phyloP scores from a whole-genome alignment of 2,797 vertebrate species.

The Aselliscus stoliczkanus region DNA sequence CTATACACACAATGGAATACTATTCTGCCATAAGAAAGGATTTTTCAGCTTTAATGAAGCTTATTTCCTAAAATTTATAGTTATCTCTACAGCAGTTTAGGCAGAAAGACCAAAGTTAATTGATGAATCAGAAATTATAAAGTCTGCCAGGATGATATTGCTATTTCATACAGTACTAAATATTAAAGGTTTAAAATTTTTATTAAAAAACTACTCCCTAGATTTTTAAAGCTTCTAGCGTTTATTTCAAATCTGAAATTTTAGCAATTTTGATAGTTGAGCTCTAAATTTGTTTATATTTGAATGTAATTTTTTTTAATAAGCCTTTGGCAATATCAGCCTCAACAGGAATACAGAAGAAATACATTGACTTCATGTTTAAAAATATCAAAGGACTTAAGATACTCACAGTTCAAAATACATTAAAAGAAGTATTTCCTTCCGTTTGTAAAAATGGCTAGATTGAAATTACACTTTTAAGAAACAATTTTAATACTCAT shows the following conservation, averaged over 20 bases:
- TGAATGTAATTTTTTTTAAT: slow-evolving; percentile 15
- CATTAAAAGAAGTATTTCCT: slow-evolving; percentile 75
- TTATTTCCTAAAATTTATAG: neutral
- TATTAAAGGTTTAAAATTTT: neutral
- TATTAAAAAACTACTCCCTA: slow-evolving; percentile 16
- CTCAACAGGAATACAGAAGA: slow-evolving; percentile 74
- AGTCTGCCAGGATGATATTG: neutral
- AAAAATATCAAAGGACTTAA: slow-evolving; percentile 78
- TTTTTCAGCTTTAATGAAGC: neutral
- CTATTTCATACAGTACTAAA: slow-evolving; percentile 12
- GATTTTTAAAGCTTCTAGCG: neutral
- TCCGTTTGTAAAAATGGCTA: slow-evolving; percentile 74
- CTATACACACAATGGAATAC: too few species aligned
- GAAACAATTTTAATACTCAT: slow-evolving; percentile 28
- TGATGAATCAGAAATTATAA: neutral
- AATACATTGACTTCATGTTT: slow-evolving; percentile 83
- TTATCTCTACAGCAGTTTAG: neutral
- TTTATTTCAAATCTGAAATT: slow-evolving; percentile 22
- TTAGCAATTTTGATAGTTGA: slow-evolving; percentile 34
- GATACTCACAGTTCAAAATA: slow-evolving; percentile 76
- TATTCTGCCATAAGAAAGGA: neutral
- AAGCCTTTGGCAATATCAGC: slow-evolving; percentile 76
- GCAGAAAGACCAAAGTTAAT: neutral
- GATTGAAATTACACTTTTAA: slow-evolving; percentile 41
- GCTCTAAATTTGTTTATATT: slow-evolving; percentile 26